Conservation (phyloP, 1,140 invertebrate species). For the Leptinotarsa undecemlineata region DNA sequence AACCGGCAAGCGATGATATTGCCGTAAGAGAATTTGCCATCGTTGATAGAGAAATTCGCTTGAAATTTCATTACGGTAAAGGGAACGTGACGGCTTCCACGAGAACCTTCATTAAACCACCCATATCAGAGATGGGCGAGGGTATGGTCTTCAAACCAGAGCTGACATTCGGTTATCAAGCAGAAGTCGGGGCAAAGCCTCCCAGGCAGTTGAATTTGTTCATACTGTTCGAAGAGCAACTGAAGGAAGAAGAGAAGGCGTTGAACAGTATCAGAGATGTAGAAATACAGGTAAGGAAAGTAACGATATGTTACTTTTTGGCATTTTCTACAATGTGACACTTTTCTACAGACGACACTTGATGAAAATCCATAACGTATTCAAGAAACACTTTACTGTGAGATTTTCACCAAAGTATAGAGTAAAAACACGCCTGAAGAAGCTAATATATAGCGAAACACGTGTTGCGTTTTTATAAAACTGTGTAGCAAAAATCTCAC, state of each 20-base stretch:
- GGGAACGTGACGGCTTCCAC: constrained; percentile 69
- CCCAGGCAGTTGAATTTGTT: constrained; percentile 68
- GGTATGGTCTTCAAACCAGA: constrained; percentile 64
- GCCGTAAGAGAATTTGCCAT: constrained; percentile 68
- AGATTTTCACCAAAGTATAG: too few species aligned
- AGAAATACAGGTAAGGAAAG: constrained; percentile 56
- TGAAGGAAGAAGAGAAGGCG: constrained; percentile 59
- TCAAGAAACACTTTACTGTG: too few species aligned
- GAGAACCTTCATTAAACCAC: constrained; percentile 67
- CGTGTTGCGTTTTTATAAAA: too few species aligned
- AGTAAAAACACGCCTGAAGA: too few species aligned
- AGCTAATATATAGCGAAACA: too few species aligned
- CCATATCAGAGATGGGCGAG: constrained; percentile 66
- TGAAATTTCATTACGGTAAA: constrained; percentile 71
- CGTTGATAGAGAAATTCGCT: constrained; percentile 63
- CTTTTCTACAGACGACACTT: too few species aligned
- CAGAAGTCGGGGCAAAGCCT: constrained; percentile 64
- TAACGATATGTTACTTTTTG: neutral
- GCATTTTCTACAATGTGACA: too few species aligned
- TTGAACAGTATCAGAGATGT: constrained; percentile 56
- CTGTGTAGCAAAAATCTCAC: too few species aligned
- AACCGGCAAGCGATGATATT: constrained; percentile 64
- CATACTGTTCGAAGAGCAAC: constrained; percentile 57
- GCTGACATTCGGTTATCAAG: constrained; percentile 66
- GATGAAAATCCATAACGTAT: too few species aligned